Percentiles rank a stretch among this genome's conserved stretches.
Evolutionary conservation across 2,888 invertebrate genomes (phyloP).

Genomic region (Melanchra persicariae): DNA sequence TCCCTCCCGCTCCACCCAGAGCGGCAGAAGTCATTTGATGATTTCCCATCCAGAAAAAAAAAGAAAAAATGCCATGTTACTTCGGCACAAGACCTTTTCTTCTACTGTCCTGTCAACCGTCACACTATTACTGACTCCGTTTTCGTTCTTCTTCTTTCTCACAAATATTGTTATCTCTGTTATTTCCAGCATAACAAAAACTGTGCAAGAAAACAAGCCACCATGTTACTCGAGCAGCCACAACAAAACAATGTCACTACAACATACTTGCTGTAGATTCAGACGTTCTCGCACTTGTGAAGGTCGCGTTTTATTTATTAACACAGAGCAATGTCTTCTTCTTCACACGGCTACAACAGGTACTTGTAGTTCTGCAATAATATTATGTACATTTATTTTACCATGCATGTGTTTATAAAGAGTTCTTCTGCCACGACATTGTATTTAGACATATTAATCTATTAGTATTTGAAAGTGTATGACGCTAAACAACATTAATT

Average conservation of each 20-base stretch:
- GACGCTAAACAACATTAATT: too few relatives aligned
- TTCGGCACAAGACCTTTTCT: too few relatives aligned
- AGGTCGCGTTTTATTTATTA: slow-evolving; percentile 28
- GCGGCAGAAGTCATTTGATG: too few relatives aligned
- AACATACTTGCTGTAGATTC: slow-evolving; percentile 24
- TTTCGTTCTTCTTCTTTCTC: too few relatives aligned
- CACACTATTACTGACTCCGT: too few relatives aligned
- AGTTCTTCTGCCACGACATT: background rate
- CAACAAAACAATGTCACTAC: slow-evolving; percentile 30
- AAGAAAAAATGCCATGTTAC: too few relatives aligned
- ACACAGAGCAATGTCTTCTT: slow-evolving; percentile 31
- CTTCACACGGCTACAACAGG: background rate
- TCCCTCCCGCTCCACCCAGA: too few relatives aligned
- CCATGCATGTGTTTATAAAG: background rate
- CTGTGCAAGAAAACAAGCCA: background rate
- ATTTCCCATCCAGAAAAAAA: too few relatives aligned
- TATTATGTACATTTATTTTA: slow-evolving; percentile 24
- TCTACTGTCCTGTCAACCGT: too few relatives aligned
- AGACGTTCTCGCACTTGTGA: slow-evolving; percentile 26
- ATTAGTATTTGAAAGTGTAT: too few relatives aligned
- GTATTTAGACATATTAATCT: too few relatives aligned
- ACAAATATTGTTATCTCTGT: too few relatives aligned
- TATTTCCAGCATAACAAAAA: background rate
- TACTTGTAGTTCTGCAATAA: slow-evolving; percentile 6
- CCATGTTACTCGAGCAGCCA: background rate